Evolutionary conservation across 2,113 vertebrate genomes (phyloP).

Genomic region (Archocentrus centrarchus): DNA sequence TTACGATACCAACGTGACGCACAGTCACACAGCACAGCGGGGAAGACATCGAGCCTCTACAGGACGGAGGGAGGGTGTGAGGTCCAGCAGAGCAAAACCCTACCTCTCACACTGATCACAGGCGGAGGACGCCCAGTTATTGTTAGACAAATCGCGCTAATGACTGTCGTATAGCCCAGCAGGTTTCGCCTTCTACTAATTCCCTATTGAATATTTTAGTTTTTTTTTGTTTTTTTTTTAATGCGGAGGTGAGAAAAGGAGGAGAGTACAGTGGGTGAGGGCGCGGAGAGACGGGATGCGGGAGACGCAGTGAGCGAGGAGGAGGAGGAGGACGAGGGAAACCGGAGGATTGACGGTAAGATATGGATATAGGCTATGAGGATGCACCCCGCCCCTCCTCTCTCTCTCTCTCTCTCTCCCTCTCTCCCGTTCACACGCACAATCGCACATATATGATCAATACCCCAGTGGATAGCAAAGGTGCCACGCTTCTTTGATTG

Average conservation of each 20-base stretch:
- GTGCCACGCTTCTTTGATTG: constrained; percentile 29
- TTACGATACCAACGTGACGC: constrained; percentile 77
- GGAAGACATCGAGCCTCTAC: constrained; percentile 72
- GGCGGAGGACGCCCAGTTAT: constrained; percentile 70
- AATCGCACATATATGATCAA: constrained; percentile 49
- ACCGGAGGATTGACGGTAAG: constrained; percentile 78
- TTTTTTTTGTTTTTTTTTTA: constrained; percentile 33
- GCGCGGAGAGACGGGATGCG: constrained; percentile 71
- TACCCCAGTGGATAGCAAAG: constrained; percentile 24
- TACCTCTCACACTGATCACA: constrained; percentile 41
- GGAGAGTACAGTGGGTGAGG: constrained; percentile 64
- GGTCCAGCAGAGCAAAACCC: constrained; percentile 56
- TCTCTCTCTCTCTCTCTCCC: constrained; percentile 9
- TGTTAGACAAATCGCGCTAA: constrained; percentile 60
- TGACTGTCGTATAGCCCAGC: constrained; percentile 50
- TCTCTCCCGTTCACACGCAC: background rate
- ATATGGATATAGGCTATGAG: constrained; percentile 69
- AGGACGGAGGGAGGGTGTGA: constrained; percentile 72
- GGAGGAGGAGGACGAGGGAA: constrained; percentile 69
- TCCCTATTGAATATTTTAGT: constrained; percentile 5
- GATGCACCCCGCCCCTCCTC: constrained; percentile 65
- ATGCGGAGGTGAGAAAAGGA: constrained; percentile 57
- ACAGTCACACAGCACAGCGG: constrained; percentile 70
- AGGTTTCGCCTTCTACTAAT: constrained; percentile 18
- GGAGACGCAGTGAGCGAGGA: constrained; percentile 78